Conservation (phyloP, 2,113 vertebrate species). For the Callipepla squamata region DNA sequence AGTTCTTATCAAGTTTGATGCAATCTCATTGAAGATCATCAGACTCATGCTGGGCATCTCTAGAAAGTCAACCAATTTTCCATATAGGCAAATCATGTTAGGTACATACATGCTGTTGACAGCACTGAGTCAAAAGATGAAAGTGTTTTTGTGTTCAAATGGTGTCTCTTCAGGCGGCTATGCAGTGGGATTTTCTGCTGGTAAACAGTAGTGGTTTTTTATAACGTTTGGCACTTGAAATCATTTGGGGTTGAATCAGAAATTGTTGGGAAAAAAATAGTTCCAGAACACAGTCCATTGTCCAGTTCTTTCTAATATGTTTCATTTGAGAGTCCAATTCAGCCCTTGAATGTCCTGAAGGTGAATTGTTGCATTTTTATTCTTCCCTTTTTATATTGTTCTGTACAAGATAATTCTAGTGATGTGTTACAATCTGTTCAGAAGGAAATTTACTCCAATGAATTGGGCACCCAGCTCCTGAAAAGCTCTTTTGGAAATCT, state of each 20-base stretch:
- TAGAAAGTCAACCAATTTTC: background rate
- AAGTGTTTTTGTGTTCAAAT: background rate
- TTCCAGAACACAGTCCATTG: background rate
- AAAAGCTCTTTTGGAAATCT: background rate
- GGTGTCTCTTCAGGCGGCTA: background rate
- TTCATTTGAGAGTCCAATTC: background rate
- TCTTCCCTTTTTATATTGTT: background rate
- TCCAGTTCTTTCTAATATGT: background rate
- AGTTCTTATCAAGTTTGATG: background rate
- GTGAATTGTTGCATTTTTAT: background rate
- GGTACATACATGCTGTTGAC: slow-evolving; percentile 5
- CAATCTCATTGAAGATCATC: background rate
- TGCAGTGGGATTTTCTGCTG: slow-evolving; percentile 14
- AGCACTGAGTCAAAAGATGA: background rate
- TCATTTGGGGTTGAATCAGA: background rate
- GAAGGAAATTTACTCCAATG: background rate
- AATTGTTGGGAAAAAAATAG: background rate
- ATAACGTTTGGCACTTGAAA: background rate
- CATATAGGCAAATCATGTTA: slow-evolving; percentile 1
- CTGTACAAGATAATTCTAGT: background rate
- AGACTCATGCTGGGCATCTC: background rate
- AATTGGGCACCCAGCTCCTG: background rate
- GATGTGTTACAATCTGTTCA: background rate
- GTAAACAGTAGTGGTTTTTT: background rate
- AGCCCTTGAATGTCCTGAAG: background rate